Evolutionary conservation across 2,888 invertebrate species (phyloP), one percentile per base, ranked within the genome.

Genomic region (Colostygia pectinataria): DNA sequence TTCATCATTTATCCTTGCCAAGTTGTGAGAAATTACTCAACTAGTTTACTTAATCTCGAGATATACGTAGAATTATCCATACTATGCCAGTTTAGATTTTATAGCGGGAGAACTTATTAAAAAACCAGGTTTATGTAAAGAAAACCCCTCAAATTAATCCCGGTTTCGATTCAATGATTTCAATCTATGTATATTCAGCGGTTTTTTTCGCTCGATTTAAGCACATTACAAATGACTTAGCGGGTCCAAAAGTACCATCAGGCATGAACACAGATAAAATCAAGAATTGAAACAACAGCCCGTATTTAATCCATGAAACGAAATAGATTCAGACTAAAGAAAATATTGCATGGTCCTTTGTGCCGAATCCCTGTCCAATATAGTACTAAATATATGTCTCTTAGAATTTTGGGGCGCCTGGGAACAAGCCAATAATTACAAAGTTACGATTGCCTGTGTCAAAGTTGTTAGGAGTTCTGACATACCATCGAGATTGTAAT

Each of bases 201-300:
- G 55, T 51, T 50, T 53, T 53, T 53, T 42, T 49, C 46, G 54
- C 53, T 61, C 60, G 58, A 55, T 61, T 61, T 58, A 49, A 55
- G 54, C 52, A 49, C 60, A 58, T 61, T 58, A 58, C 49, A 56
- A 61, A 61, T 55, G 58, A 61, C 60, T 61, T 61, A 58, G 60
- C 56, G 53, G 10, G 23, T 41, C 48, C 23, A 32, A 38, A 41
- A 33, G 28, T 45, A 37, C 46, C 52, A 52, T 29, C 46, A 52
- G 36, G 27, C 41, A 28, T 15, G 27, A 33, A 43, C 13, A 39
- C 33, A 27, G 29, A 31, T 28, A 29, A 32, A 38, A 49, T 28
- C 23, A 23, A 34, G 24, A 14, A 27, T 20, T 25, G 33, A 40
- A 27, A 33, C 46, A 15, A 29, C 23, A 6, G 2, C 10, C 14